These are phyloP conservation scores for Malacosoma neustria DNA, from an alignment of 2,888 invertebrate species.

Conservation along the genomic window DNA sequence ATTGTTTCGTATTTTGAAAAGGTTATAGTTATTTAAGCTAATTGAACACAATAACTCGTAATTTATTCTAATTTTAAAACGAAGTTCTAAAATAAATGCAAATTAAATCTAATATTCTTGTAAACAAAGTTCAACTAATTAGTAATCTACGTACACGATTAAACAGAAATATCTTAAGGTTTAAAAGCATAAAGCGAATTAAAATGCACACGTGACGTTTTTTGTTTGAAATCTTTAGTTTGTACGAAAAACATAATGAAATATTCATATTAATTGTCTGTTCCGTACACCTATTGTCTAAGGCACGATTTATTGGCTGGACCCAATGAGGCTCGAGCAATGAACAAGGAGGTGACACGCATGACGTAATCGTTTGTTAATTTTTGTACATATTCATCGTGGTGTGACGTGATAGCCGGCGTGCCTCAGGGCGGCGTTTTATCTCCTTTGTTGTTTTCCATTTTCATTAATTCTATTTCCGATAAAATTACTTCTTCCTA, in stretches of 20 bases:
- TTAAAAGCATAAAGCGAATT: constrained; percentile 24
- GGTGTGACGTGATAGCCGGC: too few species aligned
- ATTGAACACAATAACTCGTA: background rate
- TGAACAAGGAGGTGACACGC: too few species aligned
- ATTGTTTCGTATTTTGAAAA: background rate
- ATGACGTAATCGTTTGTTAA: too few species aligned
- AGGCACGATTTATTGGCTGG: constrained; percentile 37
- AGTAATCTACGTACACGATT: constrained; percentile 24
- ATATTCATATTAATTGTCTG: constrained; percentile 51
- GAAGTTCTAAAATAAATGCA: constrained; percentile 1
- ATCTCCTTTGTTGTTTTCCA: too few species aligned
- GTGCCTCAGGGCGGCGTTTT: too few species aligned
- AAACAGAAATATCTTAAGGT: constrained; percentile 22
- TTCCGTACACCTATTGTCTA: constrained; percentile 42
- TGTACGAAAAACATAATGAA: constrained; percentile 39
- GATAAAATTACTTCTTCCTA: too few species aligned
- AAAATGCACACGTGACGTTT: constrained; percentile 25
- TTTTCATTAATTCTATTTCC: too few species aligned
- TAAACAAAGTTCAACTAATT: constrained; percentile 18
- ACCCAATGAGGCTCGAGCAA: constrained; percentile 17
- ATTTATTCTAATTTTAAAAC: background rate
- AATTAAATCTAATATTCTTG: constrained; percentile 5
- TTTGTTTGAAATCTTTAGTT: constrained; percentile 13
- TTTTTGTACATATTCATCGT: too few species aligned
- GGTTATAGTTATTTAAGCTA: background rate